A percentile compares a stretch with the other conserved stretches of the same genome.
Evolutionary conservation across 2,797 vertebrate genomes (phyloP).

Genomic region (Oryzias sinensis): DNA sequence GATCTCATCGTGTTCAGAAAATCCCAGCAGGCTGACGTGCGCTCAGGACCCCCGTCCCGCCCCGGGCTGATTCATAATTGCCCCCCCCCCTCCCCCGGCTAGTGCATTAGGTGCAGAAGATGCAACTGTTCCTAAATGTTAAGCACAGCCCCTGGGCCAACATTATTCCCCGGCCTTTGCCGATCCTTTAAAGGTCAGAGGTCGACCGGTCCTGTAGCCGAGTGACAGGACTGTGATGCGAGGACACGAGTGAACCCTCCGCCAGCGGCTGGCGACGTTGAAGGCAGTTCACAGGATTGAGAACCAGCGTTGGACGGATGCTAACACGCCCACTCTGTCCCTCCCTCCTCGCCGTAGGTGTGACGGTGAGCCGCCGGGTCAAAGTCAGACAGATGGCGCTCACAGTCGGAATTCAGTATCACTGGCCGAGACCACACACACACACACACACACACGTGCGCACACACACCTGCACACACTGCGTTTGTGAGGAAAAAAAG

Average conservation of each 20-base stretch:
- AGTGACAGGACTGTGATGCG: slow-evolving; percentile 21
- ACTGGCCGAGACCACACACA: slow-evolving; percentile 40
- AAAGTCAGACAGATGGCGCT: slow-evolving; percentile 75
- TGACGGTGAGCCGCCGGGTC: slow-evolving; percentile 65
- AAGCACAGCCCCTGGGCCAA: slow-evolving; percentile 42
- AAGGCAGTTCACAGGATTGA: slow-evolving; percentile 46
- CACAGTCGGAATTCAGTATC: slow-evolving; percentile 66
- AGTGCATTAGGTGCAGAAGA: slow-evolving; percentile 38
- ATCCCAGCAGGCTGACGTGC: slow-evolving; percentile 14
- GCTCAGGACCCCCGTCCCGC: slow-evolving; percentile 9
- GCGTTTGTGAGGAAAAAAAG: slow-evolving; percentile 7
- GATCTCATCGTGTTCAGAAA: slow-evolving; percentile 34
- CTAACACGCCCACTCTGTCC: slow-evolving; percentile 9
- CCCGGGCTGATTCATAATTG: slow-evolving; percentile 18
- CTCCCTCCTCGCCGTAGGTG: slow-evolving; percentile 50
- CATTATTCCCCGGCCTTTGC: slow-evolving; percentile 14
- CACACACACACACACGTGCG: no score
- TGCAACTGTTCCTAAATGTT: slow-evolving; percentile 50
- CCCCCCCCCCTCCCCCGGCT: slow-evolving; percentile 24
- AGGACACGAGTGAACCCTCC: slow-evolving; percentile 21
- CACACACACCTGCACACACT: slow-evolving; percentile 14
- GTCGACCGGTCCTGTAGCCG: slow-evolving; percentile 43
- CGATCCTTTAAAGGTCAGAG: slow-evolving; percentile 52
- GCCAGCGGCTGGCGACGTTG: slow-evolving; percentile 52
- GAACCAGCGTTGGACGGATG: neutral